Evolutionary conservation across 2,113 vertebrate genomes (phyloP), one percentile per base, ranked within the genome.

Genomic region (Aythya baeri): DNA sequence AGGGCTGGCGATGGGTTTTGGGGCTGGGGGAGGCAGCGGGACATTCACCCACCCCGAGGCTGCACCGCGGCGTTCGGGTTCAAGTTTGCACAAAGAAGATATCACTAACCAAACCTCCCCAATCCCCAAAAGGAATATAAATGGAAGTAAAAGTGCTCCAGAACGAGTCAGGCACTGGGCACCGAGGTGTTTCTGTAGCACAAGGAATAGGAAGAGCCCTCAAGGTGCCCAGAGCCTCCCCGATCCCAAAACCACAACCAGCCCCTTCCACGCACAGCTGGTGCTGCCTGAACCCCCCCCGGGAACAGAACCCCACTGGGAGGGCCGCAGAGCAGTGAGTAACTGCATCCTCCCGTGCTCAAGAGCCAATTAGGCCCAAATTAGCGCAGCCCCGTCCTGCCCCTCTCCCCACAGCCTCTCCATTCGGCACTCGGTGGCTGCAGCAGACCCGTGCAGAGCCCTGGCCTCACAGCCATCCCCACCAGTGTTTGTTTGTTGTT

Each of bases 1-100:
- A 34, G 55, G 65, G 49, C 7, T 17, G 16, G n/a, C 2, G 27
- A 73, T 1, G 5, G 61, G 27, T 5, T 58, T 10, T 0, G 0
- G 54, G 46, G 54, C 0, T 1, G 38, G 11, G 44, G 9, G n/a
- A 32, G 76, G 83, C 72, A 50, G 17, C 13, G 1, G 44, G 54
- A 55, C 38, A 61, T 8, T 25, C n/a, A 17, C 34, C 22, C 38
- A 41, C n/a, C 13, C n/a, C 1, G 0, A 38, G 44, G 44, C 38
- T 57, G 29, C 49, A 65, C 34, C 22, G 23, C 34, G 14, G n/a
- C 8, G 10, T 38, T 63, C 13, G 25, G 36, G 34, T 34, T 25
- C 29, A 57, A 3, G 9, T 36, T 7, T 14, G 59, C 15, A 36
- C 16, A 63, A 63, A 34, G 14, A 36, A 15, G 22, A 63, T 11